Conservation (phyloP, 2,797 vertebrate species). For the Borostomias antarcticus region DNA sequence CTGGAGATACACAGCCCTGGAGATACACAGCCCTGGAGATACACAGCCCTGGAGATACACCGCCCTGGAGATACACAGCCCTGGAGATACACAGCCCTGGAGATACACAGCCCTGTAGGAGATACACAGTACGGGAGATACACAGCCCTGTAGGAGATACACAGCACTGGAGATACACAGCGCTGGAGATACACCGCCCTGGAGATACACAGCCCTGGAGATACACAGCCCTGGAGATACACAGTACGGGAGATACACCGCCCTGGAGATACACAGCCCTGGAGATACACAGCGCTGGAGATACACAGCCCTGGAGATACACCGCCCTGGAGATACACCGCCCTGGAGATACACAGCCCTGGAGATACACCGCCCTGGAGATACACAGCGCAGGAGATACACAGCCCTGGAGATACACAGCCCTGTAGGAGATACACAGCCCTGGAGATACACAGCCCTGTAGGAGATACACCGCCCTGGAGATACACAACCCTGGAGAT, state of each 20-base stretch:
- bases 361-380: neutral
- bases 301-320: neutral
- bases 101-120: too few species aligned
- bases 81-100: neutral
- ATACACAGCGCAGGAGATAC: too few species aligned
- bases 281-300: slow-evolving; percentile 15
- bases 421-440: slow-evolving; percentile 18
- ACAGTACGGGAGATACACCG: slow-evolving; percentile 20
- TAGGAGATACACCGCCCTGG: slow-evolving; percentile 19
- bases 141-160: neutral
- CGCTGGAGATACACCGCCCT: neutral
- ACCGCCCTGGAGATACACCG: too few species aligned
- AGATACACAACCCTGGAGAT: slow-evolving; percentile 16
- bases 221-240: neutral
- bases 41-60: neutral
- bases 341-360: slow-evolving; percentile 18
- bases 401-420: neutral
- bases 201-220: slow-evolving; percentile 15
- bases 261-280: neutral
- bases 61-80: slow-evolving; percentile 18
- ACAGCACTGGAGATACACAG: slow-evolving; percentile 20
- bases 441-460: neutral
- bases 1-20: slow-evolving; percentile 2
- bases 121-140: slow-evolving; percentile 1
- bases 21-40: slow-evolving; percentile 12